A percentile compares a stretch with the other conserved stretches of the same genome.
Evolutionary conservation across 2,888 invertebrate species (phyloP).

Genomic region (Leucophenga montana): DNA sequence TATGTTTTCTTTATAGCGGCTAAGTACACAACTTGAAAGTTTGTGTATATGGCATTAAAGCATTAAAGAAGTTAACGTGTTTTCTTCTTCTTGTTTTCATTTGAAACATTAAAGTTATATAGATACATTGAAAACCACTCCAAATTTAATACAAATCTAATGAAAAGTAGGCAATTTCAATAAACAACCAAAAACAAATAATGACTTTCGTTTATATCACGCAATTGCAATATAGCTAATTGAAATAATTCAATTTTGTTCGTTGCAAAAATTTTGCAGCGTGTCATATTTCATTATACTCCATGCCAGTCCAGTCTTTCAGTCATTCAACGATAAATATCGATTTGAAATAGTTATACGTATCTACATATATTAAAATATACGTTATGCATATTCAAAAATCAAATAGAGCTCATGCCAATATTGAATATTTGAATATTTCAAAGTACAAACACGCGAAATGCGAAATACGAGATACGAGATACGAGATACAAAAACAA

Average conservation of each 20-base stretch:
- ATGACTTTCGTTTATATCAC: not conserved
- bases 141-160: too few relatives aligned
- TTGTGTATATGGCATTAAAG: too few relatives aligned
- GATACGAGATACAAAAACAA: too few relatives aligned
- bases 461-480: too few relatives aligned
- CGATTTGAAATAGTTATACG: slow-evolving; percentile 61
- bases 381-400: not conserved
- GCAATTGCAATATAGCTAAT: slow-evolving; percentile 13
- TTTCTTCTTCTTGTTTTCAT: too few relatives aligned
- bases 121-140: too few relatives aligned
- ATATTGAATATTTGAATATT: slow-evolving; percentile 18
- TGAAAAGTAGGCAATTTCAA: too few relatives aligned
- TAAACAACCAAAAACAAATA: too few relatives aligned
- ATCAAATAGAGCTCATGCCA: slow-evolving; percentile 3
- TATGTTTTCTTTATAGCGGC: too few relatives aligned
- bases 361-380: slow-evolving; percentile 42
- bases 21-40: too few relatives aligned
- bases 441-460: not conserved
- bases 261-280: slow-evolving; percentile 19
- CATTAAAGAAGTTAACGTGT: too few relatives aligned
- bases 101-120: too few relatives aligned
- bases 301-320: not conserved
- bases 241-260: slow-evolving; percentile 23
- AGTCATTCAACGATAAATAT: slow-evolving; percentile 53
- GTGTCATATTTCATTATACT: slow-evolving; percentile 22